Evolutionary conservation across 2,888 invertebrate genomes (phyloP).

Genomic region (Chalcosyrphus nemorum): DNA sequence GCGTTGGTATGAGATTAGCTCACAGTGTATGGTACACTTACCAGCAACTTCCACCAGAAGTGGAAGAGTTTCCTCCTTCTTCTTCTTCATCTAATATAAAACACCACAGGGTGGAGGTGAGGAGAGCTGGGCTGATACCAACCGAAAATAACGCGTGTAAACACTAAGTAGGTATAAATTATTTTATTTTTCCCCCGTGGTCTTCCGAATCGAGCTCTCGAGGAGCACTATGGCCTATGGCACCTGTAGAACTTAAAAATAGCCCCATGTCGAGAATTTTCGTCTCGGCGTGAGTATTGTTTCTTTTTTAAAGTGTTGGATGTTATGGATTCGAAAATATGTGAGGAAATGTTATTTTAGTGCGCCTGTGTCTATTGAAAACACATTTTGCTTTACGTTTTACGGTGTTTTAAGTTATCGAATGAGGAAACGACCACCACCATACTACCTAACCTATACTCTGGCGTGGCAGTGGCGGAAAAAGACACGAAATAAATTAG

Average conservation of each 20-base stretch:
- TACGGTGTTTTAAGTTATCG: constrained; percentile 60
- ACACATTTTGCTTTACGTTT: constrained; percentile 59
- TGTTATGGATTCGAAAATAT: constrained; percentile 66
- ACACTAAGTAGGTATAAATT: constrained; percentile 71
- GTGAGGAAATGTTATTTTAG: constrained; percentile 69
- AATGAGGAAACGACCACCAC: constrained; percentile 56
- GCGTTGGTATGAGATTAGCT: constrained; percentile 19
- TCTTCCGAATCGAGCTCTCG: constrained; percentile 51
- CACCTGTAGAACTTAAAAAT: constrained; percentile 72
- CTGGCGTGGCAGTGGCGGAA: constrained; percentile 11
- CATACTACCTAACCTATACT: background rate
- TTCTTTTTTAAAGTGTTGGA: constrained; percentile 45
- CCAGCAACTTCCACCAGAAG: constrained; percentile 71
- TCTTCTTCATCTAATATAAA: constrained; percentile 13
- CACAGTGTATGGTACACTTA: constrained; percentile 14
- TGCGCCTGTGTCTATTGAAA: constrained; percentile 51
- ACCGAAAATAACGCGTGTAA: constrained; percentile 65
- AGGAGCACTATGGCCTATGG: constrained; percentile 57
- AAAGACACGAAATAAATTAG: constrained; percentile 24
- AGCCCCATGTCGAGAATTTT: constrained; percentile 65
- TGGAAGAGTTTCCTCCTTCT: constrained; percentile 57
- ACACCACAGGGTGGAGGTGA: constrained; percentile 30
- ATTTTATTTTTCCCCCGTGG: constrained; percentile 48
- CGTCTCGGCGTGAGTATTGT: constrained; percentile 15
- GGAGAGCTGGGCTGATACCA: constrained; percentile 4